Conservation (phyloP, 2,113 vertebrate species). For the Leptodactylus fuscus region DNA sequence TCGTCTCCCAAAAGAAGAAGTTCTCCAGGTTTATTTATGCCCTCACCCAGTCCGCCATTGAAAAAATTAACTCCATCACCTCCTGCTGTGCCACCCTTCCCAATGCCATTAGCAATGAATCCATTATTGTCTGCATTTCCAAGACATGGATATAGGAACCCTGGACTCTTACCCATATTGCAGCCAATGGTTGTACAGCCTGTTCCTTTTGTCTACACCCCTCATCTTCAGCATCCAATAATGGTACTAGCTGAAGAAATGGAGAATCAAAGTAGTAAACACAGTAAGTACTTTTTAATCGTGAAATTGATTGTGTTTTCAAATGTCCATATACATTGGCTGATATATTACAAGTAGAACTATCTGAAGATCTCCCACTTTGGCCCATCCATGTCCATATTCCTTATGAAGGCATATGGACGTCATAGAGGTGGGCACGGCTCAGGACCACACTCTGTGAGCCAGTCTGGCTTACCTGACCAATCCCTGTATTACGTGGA, state of each 20-base stretch:
- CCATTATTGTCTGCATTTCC: conserved; percentile 80
- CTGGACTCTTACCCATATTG: conserved; percentile 86
- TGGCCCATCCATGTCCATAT: no score
- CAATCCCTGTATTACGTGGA: no score
- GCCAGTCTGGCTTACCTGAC: no score
- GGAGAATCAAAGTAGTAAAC: conserved; percentile 77
- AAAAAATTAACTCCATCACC: conserved; percentile 74
- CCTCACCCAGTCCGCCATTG: conserved; percentile 75
- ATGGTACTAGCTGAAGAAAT: conserved; percentile 86
- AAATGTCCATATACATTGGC: no score
- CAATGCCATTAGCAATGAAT: conserved; percentile 78
- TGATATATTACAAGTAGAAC: no score
- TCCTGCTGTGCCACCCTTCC: conserved; percentile 74
- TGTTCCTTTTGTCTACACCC: conserved; percentile 86
- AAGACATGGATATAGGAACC: conserved; percentile 76
- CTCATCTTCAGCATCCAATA: conserved; percentile 86
- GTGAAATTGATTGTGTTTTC: no score
- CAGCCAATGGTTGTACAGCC: conserved; percentile 89
- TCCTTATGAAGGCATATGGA: no score
- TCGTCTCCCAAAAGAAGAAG: conserved; percentile 74
- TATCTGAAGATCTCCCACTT: no score
- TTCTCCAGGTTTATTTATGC: conserved; percentile 76
- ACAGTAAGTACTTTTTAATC: conserved; percentile 74
- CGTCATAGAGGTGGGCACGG: no score
- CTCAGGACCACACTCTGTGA: no score